Conservation (phyloP, 2,797 vertebrate genomes). For the Craterocephalus amniculus region DNA sequence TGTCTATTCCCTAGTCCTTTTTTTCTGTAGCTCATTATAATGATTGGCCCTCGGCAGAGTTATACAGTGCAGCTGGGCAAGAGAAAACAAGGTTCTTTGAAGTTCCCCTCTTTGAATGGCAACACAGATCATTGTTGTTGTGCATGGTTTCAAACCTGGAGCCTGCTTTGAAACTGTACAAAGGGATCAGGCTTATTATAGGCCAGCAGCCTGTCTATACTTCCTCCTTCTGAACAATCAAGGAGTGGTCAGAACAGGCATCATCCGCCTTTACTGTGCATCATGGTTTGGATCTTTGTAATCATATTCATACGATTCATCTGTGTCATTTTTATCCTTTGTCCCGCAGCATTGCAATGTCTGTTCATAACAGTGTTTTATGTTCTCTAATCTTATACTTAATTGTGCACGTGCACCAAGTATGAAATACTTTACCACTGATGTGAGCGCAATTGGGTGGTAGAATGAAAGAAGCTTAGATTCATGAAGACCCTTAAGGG, state of each 20-base stretch:
- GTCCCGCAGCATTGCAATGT: slow-evolving; percentile 6
- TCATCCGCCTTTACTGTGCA: slow-evolving; percentile 23
- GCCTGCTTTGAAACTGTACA: slow-evolving; percentile 59
- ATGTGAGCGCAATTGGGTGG: slow-evolving; percentile 6
- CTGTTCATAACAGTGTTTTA: slow-evolving; percentile 12
- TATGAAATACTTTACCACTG: background rate
- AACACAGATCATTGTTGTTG: slow-evolving; percentile 52
- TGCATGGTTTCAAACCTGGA: slow-evolving; percentile 56
- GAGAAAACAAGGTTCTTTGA: slow-evolving; percentile 71
- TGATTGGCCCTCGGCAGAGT: slow-evolving; percentile 63
- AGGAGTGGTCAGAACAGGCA: slow-evolving; percentile 33
- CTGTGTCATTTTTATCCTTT: slow-evolving; percentile 15
- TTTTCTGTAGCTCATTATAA: slow-evolving; percentile 61
- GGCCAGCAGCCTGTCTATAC: slow-evolving; percentile 21
- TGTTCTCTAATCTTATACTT: slow-evolving; percentile 9
- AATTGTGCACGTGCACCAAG: slow-evolving; percentile 1
- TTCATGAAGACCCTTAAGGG: slow-evolving; percentile 38
- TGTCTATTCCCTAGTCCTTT: slow-evolving; percentile 40
- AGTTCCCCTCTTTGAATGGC: slow-evolving; percentile 66
- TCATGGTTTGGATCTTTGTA: slow-evolving; percentile 18
- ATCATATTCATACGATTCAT: slow-evolving; percentile 41
- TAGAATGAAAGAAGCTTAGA: slow-evolving; percentile 42
- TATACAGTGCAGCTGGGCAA: slow-evolving; percentile 60
- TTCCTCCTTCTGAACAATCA: slow-evolving; percentile 23
- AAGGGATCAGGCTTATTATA: slow-evolving; percentile 52